A percentile compares a stretch with the other conserved stretches of the same genome.
Evolutionary conservation across 2,888 invertebrate genomes (phyloP).

Genomic region (Polymixis lichenea): DNA sequence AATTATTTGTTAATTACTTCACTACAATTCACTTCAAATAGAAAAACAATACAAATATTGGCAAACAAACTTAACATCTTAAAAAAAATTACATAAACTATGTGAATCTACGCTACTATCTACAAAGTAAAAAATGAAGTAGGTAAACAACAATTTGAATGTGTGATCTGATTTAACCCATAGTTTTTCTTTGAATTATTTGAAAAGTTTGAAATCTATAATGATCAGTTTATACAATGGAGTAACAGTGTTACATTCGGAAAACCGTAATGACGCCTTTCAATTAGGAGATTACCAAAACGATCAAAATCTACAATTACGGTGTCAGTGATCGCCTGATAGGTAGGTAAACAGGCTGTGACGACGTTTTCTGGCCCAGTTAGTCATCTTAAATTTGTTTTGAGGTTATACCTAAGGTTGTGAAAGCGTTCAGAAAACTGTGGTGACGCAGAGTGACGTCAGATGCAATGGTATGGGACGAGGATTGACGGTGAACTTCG

Average conservation of each 20-base stretch:
- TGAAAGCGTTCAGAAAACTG: constrained; percentile 21
- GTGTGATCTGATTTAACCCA: no score
- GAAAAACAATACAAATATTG: no score
- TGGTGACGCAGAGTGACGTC: constrained; percentile 38
- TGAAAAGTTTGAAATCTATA: no score
- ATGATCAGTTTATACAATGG: no score
- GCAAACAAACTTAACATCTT: no score
- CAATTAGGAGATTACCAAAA: not conserved
- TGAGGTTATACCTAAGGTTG: constrained; percentile 1
- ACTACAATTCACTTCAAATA: no score
- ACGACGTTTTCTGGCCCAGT: not conserved
- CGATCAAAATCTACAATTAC: not conserved
- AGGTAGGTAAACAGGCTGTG: not conserved
- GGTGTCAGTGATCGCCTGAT: not conserved
- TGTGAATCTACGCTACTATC: no score
- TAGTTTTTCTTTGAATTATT: no score
- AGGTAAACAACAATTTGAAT: no score
- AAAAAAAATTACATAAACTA: no score
- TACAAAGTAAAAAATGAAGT: no score
- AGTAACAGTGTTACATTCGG: not conserved
- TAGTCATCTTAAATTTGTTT: constrained; percentile 31
- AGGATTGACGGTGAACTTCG: not conserved
- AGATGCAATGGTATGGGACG: not conserved
- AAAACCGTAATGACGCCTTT: not conserved
- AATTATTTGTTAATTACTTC: no score